Base-by-base conservation (phyloP, 2,888 invertebrate species). In the Cordilura impudica region DNA sequence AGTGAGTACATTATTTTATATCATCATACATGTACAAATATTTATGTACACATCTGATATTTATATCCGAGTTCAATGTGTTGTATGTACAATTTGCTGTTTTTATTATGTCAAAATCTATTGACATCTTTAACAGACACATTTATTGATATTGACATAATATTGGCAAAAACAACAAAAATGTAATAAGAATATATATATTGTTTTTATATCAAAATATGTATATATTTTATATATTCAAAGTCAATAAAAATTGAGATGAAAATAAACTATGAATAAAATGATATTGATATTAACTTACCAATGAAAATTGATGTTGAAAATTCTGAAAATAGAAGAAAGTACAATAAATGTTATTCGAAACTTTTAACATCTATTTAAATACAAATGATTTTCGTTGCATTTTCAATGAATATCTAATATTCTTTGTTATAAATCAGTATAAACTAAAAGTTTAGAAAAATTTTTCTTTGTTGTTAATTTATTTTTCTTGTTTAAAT, bases 91-190 rank as follows among this genome's bases (percentile, higher is more conserved):
- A 73, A 45, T 43, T 71, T 74, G 53, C 67, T 78, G 45, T 74
- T 79, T 70, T 78, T 79, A 71, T 79, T 71, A 79, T 74, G 74
- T 71, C 74, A 70, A 74, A 74, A 70, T 74, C 58, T 61, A 79
- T 74, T 79, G 78, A 70, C 78, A 79, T 79, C 74, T 61, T 74
- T 74, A 74, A 79, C 70, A 79, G 78, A 79, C 74, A 79, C 74
- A 71, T 79, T 79, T 79, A 75, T 79, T 79, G 70, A 66, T 79
- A 79, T 79, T 79, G 78, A 74, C 78, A 74, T 61, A 74, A 74
- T 70, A 79, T 74, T 74, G 78, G 66, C 65, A 75, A 70, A 53
- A 60, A 26, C n/a, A 78, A 65, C 60, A n/a, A 60, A 49, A 63
- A 61, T 19, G 47, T 47, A 69, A 78, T 60, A 65, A 54, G 29